phyloP scores from a whole-genome alignment of 2,113 vertebrate species.

The Jaculus jaculus region DNA sequence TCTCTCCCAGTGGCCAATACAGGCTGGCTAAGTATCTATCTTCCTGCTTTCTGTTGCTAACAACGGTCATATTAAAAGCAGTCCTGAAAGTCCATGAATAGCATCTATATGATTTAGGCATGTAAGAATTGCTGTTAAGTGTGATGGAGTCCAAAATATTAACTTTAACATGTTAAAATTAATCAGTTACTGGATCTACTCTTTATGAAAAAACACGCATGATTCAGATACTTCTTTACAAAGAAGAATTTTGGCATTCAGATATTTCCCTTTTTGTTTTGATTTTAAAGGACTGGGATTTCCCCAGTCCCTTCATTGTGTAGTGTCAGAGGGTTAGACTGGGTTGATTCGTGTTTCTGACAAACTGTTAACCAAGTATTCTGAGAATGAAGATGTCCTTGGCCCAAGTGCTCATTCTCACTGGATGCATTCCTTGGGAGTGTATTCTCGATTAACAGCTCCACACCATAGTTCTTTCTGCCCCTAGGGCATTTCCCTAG shows the following conservation, averaged over 20 bases:
- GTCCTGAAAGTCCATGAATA: slow-evolving; percentile 14
- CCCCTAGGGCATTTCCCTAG: neutral
- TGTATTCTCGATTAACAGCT: neutral
- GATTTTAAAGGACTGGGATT: neutral
- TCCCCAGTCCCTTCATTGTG: neutral
- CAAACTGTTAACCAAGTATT: neutral
- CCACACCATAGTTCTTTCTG: neutral
- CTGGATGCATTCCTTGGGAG: neutral
- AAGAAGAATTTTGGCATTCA: neutral
- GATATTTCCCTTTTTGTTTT: neutral
- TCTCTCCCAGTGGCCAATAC: neutral
- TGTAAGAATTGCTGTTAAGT: slow-evolving; percentile 51
- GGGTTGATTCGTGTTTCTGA: neutral
- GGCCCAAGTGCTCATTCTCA: neutral
- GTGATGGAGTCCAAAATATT: slow-evolving; percentile 53
- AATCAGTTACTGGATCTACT: neutral
- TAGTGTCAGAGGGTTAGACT: neutral
- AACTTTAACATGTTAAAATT: slow-evolving; percentile 48
- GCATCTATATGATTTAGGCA: neutral
- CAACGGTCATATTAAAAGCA: slow-evolving; percentile 10
- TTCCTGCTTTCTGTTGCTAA: slow-evolving; percentile 13
- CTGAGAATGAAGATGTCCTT: neutral
- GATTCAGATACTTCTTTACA: neutral
- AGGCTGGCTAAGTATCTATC: neutral
- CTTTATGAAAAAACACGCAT: neutral